Percentiles rank a stretch among this genome's conserved stretches.
phyloP scores from a whole-genome alignment of 1,140 invertebrate species.

The Meloidogyne floridensis region DNA sequence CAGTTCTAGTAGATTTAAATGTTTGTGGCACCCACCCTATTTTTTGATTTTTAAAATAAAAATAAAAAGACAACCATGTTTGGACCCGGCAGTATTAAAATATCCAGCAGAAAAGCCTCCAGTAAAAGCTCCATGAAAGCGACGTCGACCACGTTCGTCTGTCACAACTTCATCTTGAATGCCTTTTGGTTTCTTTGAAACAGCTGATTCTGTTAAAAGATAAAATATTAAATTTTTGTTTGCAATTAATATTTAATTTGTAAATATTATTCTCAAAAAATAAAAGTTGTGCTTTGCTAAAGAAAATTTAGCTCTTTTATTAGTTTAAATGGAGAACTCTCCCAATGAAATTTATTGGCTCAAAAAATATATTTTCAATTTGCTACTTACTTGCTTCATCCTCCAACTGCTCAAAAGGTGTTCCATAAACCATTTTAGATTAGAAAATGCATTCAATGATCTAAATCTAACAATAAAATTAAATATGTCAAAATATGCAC shows the following conservation, averaged over 20 bases:
- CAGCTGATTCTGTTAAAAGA: conserved; percentile 40
- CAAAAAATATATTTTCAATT: neutral
- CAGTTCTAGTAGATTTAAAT: conserved; percentile 84
- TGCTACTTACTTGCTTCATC: conserved; percentile 57
- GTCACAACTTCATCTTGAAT: conserved; percentile 86
- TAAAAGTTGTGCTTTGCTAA: too few relatives aligned
- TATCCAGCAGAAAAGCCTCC: conserved; percentile 98
- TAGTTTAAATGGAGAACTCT: neutral
- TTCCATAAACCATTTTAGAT: conserved; percentile 50
- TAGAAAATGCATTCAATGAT: neutral
- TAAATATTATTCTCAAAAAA: too few relatives aligned
- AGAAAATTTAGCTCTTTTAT: too few relatives aligned
- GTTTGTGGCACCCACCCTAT: conserved; percentile 82
- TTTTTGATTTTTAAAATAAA: neutral
- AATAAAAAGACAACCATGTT: conserved; percentile 74
- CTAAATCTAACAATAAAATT: too few relatives aligned
- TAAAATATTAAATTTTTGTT: conserved; percentile 16
- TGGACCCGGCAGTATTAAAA: conserved; percentile 91
- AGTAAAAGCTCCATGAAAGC: conserved; percentile 98
- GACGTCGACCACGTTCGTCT: conserved; percentile 82
- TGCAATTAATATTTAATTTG: too few relatives aligned
- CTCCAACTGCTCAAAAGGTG: conserved; percentile 60
- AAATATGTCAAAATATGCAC: neutral
- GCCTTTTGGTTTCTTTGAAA: conserved; percentile 76
- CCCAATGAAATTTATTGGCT: too few relatives aligned